Conservation (phyloP, 1,140 invertebrate genomes). For the Megathymus violae region DNA sequence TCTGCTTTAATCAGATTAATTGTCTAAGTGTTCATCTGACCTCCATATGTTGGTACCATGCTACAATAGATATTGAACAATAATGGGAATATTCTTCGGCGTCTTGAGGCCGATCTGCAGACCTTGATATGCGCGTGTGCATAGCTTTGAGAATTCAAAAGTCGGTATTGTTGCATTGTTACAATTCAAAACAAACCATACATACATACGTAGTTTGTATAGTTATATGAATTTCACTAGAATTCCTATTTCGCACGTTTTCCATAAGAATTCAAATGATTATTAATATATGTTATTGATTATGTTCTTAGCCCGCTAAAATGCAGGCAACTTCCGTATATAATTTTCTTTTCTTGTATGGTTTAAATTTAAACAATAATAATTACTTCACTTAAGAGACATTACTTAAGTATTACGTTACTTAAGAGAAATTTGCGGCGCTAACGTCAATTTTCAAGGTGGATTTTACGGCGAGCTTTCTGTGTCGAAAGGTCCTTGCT, state of each 20-base stretch:
- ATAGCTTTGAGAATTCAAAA: slow-evolving; percentile 14
- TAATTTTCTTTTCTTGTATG: no score
- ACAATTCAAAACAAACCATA: slow-evolving; percentile 12
- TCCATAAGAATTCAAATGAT: no score
- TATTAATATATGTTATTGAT: no score
- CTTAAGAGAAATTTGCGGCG: slow-evolving; percentile 63
- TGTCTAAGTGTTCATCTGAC: slow-evolving; percentile 57
- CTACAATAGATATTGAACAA: slow-evolving; percentile 61
- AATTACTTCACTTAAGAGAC: no score
- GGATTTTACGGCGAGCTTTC: slow-evolving; percentile 72
- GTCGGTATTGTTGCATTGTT: slow-evolving; percentile 10
- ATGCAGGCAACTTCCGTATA: no score
- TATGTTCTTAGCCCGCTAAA: no score
- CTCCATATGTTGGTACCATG: slow-evolving; percentile 55
- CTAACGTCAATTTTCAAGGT: slow-evolving; percentile 69
- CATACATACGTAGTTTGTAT: background rate
- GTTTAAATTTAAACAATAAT: no score
- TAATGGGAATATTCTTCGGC: slow-evolving; percentile 60
- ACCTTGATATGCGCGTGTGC: slow-evolving; percentile 24
- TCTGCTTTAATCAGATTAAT: slow-evolving; percentile 51
- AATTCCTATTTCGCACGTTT: slow-evolving; percentile 22
- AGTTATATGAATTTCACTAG: background rate
- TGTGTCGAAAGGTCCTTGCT: slow-evolving; percentile 80
- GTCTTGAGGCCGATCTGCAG: slow-evolving; percentile 45
- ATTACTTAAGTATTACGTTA: no score